These are phyloP conservation scores for Lasius fuliginosus DNA, from an alignment of 2,888 invertebrate species.

Conservation along the genomic window DNA sequence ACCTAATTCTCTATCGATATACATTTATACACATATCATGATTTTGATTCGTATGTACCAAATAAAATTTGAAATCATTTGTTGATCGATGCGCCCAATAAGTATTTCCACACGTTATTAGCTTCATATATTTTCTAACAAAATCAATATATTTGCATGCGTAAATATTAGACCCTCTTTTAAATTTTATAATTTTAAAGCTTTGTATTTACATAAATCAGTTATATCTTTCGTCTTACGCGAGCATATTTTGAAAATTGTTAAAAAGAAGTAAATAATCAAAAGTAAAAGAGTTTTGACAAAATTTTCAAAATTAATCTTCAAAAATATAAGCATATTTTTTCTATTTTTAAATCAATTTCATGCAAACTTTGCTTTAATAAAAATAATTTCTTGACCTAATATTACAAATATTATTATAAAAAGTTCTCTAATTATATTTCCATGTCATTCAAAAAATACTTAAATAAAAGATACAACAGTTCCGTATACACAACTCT, in stretches of 20 bases:
- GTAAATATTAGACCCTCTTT: neutral
- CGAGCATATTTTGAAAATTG: neutral
- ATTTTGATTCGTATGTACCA: neutral
- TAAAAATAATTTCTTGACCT: neutral
- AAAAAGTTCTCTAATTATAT: neutral
- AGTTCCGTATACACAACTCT: neutral
- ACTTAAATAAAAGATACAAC: neutral
- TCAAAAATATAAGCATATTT: neutral
- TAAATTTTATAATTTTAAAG: neutral
- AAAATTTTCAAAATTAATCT: neutral
- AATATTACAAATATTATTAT: neutral
- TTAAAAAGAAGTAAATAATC: neutral
- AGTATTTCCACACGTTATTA: neutral
- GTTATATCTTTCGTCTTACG: too few relatives aligned
- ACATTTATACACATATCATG: neutral
- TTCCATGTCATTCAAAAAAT: neutral
- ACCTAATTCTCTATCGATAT: conserved; percentile 21
- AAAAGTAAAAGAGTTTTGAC: conserved; percentile 4
- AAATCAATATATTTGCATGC: too few relatives aligned
- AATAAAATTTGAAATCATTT: neutral
- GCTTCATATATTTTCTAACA: neutral
- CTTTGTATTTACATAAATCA: neutral
- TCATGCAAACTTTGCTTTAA: neutral
- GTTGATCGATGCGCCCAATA: neutral
- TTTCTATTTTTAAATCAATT: neutral